A percentile compares a stretch with the other conserved stretches of the same genome.
Conservation (phyloP, 2,888 invertebrate genomes). For the Drosophila subquinaria region DNA sequence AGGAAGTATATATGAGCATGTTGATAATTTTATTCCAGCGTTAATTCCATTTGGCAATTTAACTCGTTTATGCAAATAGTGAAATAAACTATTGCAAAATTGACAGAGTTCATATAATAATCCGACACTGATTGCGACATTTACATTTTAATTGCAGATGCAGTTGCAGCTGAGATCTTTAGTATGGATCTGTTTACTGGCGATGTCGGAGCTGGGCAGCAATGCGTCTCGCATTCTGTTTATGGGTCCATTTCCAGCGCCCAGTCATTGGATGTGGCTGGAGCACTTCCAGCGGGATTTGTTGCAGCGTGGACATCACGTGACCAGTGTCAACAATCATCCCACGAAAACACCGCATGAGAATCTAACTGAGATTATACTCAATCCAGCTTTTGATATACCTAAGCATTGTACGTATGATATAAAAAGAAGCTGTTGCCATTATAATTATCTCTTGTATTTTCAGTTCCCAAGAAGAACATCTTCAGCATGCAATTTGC, state of each 20-base stretch:
- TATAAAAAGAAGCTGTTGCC: background rate
- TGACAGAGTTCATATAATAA: slow-evolving; percentile 38
- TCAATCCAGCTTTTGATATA: slow-evolving; percentile 84
- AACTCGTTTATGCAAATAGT: slow-evolving; percentile 60
- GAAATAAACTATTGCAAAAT: slow-evolving; percentile 43
- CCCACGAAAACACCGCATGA: slow-evolving; percentile 84
- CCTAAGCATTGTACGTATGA: slow-evolving; percentile 82
- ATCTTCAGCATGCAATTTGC: slow-evolving; percentile 83
- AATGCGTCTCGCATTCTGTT: slow-evolving; percentile 81
- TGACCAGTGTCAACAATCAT: slow-evolving; percentile 84
- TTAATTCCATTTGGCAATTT: slow-evolving; percentile 26
- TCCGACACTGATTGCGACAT: slow-evolving; percentile 29
- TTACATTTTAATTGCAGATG: slow-evolving; percentile 56
- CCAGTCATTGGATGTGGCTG: slow-evolving; percentile 85
- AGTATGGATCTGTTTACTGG: slow-evolving; percentile 44
- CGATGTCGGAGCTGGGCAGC: slow-evolving; percentile 22
- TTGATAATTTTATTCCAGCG: slow-evolving; percentile 17
- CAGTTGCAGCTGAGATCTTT: slow-evolving; percentile 53
- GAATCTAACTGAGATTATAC: slow-evolving; percentile 85
- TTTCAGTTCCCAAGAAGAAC: slow-evolving; percentile 81
- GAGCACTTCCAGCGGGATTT: slow-evolving; percentile 84
- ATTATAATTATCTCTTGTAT: background rate
- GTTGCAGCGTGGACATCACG: slow-evolving; percentile 85
- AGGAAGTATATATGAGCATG: slow-evolving; percentile 29
- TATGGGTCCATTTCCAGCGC: slow-evolving; percentile 85